phyloP scores from a whole-genome alignment of 2,888 invertebrate genomes.

The Polia nebulosa region DNA sequence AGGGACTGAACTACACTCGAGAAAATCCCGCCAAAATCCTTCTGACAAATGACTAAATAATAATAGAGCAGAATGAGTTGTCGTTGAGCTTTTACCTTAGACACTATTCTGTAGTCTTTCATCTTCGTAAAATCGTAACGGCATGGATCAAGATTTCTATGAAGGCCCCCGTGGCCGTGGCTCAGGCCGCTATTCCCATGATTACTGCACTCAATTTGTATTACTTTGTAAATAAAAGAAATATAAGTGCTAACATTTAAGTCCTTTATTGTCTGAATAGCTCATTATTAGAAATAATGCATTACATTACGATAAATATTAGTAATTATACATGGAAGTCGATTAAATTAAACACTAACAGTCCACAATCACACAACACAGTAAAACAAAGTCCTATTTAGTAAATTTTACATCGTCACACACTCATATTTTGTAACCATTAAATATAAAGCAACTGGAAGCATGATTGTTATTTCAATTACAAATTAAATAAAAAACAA shows the following conservation, averaged over 20 bases:
- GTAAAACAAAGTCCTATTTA: conserved; percentile 18
- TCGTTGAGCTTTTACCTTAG: conserved; percentile 9
- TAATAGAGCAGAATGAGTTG: conserved; percentile 14
- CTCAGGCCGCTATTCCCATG: too few relatives aligned
- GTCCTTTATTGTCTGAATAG: conserved; percentile 43
- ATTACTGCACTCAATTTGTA: too few relatives aligned
- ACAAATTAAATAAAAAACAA: conserved; percentile 17
- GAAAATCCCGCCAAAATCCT: too few relatives aligned
- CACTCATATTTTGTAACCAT: conserved; percentile 6
- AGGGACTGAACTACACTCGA: too few relatives aligned
- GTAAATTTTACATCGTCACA: conserved; percentile 8
- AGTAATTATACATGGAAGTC: conserved; percentile 33
- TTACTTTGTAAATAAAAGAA: conserved; percentile 2
- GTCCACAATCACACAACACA: conserved; percentile 27
- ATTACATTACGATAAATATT: conserved; percentile 40
- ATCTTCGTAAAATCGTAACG: too few relatives aligned
- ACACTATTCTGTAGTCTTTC: too few relatives aligned
- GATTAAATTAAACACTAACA: conserved; percentile 39
- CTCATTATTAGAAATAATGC: conserved; percentile 37
- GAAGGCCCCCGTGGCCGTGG: too few relatives aligned
- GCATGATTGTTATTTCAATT: conserved; percentile 7
- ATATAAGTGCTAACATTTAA: conserved; percentile 5
- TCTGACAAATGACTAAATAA: conserved; percentile 6
- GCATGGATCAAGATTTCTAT: too few relatives aligned
- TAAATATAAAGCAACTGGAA: conserved; percentile 15